phyloP scores from a whole-genome alignment of 30 jellyfish, hydroid and myxozoan genomes.

The Haliclystus octoradiatus region DNA sequence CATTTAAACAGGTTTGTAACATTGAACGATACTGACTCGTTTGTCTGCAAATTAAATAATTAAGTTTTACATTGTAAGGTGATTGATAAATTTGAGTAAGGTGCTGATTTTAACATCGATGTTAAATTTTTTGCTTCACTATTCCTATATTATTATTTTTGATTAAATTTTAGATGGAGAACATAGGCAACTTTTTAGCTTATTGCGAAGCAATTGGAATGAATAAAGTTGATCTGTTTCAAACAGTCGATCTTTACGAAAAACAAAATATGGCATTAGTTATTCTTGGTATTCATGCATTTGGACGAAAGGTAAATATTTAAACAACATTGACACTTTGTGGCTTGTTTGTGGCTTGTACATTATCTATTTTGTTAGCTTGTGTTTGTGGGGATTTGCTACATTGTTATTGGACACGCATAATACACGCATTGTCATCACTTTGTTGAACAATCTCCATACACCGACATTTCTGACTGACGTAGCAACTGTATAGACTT shows the following conservation, averaged over 20 bases:
- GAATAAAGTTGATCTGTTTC: constrained; percentile 56
- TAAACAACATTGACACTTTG: no score
- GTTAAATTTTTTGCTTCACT: background rate
- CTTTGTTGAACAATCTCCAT: no score
- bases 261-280: constrained; percentile 80
- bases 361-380: no score
- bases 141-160: no score
- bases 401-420: no score
- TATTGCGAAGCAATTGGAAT: constrained; percentile 61
- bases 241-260: constrained; percentile 94
- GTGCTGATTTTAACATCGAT: background rate
- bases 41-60: no score
- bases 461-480: no score
- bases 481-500: no score
- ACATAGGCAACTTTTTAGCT: constrained; percentile 67
- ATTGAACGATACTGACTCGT: no score
- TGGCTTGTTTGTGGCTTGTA: no score
- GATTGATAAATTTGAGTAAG: background rate
- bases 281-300: constrained; percentile 69
- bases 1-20: constrained; percentile 61
- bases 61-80: background rate
- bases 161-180: constrained; percentile 54
- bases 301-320: constrained; percentile 64
- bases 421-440: no score
- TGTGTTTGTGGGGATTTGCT: no score